Percentiles rank a stretch among this genome's conserved stretches.
These are phyloP conservation scores for Anser brachyrhynchus DNA, from an alignment of 2,113 vertebrate genomes.

Conservation along the genomic window DNA sequence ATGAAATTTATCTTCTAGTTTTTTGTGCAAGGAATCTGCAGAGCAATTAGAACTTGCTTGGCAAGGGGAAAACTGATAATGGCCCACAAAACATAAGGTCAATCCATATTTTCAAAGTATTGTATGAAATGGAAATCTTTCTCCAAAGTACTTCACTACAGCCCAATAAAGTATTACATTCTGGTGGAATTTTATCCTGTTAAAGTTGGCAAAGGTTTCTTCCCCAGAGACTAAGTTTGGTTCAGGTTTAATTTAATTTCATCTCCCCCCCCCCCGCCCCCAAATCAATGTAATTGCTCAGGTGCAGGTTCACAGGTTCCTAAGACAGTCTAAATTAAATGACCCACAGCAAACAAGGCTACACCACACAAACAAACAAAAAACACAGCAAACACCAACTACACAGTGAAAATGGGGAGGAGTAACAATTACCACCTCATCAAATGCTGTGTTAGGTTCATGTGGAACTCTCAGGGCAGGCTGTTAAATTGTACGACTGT, in stretches of 20 bases:
- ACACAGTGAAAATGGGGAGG: background rate
- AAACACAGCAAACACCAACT: background rate
- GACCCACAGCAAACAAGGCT: background rate
- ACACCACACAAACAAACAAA: too few relatives aligned
- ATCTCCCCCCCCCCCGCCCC: too few relatives aligned
- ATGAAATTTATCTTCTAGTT: background rate
- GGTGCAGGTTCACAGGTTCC: background rate
- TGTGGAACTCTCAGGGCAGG: background rate
- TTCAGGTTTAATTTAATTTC: conserved; percentile 58
- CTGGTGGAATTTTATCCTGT: conserved; percentile 48
- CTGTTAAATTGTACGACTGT: background rate
- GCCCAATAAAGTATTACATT: conserved; percentile 39
- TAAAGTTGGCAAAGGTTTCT: conserved; percentile 58
- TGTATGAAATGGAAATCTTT: conserved; percentile 72
- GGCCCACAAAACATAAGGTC: conserved; percentile 13
- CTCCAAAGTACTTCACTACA: conserved; percentile 43
- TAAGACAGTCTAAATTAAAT: background rate
- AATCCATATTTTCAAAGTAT: conserved; percentile 22
- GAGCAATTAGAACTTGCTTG: conserved; percentile 8
- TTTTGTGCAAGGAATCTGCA: conserved; percentile 4
- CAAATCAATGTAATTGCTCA: background rate
- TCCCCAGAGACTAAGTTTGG: conserved; percentile 50
- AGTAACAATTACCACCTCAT: background rate
- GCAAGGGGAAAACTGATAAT: conserved; percentile 44
- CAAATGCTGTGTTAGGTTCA: background rate